These are phyloP conservation scores for Channa maculata DNA, from an alignment of 2,113 vertebrate genomes.

Conservation along the genomic window DNA sequence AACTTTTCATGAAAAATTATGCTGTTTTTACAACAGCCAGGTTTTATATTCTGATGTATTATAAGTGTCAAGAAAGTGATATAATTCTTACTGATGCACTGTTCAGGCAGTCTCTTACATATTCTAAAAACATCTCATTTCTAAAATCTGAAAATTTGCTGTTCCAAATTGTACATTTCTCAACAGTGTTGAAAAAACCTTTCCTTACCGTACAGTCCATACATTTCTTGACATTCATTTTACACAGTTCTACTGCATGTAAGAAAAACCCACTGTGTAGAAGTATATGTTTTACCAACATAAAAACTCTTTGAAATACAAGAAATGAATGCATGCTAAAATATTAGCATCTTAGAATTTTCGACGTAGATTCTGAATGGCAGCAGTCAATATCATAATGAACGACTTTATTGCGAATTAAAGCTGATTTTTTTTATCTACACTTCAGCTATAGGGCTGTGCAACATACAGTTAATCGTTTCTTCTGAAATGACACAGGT, in stretches of 20 bases:
- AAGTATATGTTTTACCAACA: too few relatives aligned
- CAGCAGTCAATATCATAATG: background rate
- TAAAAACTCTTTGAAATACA: too few relatives aligned
- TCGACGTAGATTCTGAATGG: background rate
- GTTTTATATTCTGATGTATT: conserved; percentile 51
- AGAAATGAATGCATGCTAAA: too few relatives aligned
- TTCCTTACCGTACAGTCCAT: background rate
- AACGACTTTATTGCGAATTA: background rate
- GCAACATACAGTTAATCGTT: background rate
- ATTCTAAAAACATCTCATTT: conserved; percentile 4
- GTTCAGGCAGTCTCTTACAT: conserved; percentile 14
- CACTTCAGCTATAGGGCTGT: background rate
- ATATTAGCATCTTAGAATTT: too few relatives aligned
- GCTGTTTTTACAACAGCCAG: conserved; percentile 46
- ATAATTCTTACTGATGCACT: background rate
- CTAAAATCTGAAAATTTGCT: background rate
- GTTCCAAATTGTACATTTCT: background rate
- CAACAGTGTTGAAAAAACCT: background rate
- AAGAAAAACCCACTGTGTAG: background rate
- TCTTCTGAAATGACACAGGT: background rate
- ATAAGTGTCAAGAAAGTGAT: conserved; percentile 1
- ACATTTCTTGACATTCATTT: conserved; percentile 21
- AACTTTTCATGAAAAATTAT: conserved; percentile 18
- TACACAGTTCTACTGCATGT: conserved; percentile 4
- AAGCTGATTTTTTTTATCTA: background rate